Base-by-base conservation (phyloP, 1,140 invertebrate genomes). In the Lasaia peninsularis region DNA sequence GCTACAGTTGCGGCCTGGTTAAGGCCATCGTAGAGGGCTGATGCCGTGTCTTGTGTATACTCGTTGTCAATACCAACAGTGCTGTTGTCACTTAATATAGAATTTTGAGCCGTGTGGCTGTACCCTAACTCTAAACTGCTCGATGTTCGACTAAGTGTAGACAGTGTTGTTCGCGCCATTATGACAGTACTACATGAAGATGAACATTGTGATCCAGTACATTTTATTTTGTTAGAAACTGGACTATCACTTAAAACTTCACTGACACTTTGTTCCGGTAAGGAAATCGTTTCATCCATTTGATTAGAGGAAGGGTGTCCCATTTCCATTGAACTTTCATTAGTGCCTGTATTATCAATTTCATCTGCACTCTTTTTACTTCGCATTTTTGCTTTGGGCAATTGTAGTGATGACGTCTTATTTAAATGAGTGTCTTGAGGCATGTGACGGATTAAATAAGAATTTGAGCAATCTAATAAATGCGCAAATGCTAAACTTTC, bases 151-250 rank as follows among this genome's bases (percentile, higher is more conserved):
- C 92, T 90, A 28, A 90, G 70, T 21, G 91, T 89, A 62, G 89
- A 92, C 4, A 91, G 75, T 57, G 91, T 91, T 62, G 90, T 79
- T 69, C 91, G 80, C 52, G 93, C 91, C 49, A 95, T 92, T 59
- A 95, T 94, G 11, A 96, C 93, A 2, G 95, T 96, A 66, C 94
- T 95, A 74, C 94, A 95, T 21, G 93, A 95, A 35, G 94, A 95
- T 48, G 94, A 95, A 78, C 94, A 95, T 73, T 95, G 95, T 4
- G 94, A 95, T 14, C 94, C 94, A 6, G 89, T 85, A 64, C 86
- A 87, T 71, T 86, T 87, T 14, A 83, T 69, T 75, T 88, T 87
- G 57, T 68, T 83, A 5, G 81, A 82, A 48, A 62, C 69, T 28
- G 84, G 84, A 65, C 86, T 88, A 28, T 78, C 78, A 12, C 67